Base-by-base conservation (phyloP, 2,888 invertebrate species). In the Pteria penguin region DNA sequence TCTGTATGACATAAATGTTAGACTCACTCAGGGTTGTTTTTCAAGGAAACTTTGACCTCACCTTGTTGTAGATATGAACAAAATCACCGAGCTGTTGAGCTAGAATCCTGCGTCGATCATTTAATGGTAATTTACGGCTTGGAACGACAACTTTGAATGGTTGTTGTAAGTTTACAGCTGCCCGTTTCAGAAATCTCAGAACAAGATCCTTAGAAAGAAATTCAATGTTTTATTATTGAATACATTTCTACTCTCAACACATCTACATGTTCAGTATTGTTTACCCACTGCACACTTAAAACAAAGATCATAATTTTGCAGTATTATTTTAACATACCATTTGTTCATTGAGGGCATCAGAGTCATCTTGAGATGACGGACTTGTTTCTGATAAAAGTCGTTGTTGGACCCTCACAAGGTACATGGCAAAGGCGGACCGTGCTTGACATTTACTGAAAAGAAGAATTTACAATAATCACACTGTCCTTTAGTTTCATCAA, bases 1-100 rank as follows among this genome's bases (percentile, higher is more conserved):
- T n/a, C n/a, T n/a, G n/a, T n/a, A n/a, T n/a, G n/a, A n/a, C n/a
- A n/a, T n/a, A n/a, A n/a, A n/a, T n/a, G n/a, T n/a, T n/a, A n/a
- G n/a, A n/a, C n/a, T n/a, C n/a, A n/a, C n/a, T n/a, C n/a, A n/a
- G n/a, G n/a, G n/a, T n/a, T n/a, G n/a, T n/a, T n/a, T n/a, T n/a
- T n/a, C n/a, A n/a, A n/a, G n/a, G n/a, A n/a, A n/a, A n/a, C 18
- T 45, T 14, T 45, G 31, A 4, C 22, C 62, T 22, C 76, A 92
- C 92, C 88, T 90, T 91, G 81, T 88, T 89, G 75, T 92, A 92
- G 60, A 92, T 87, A 72, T 91, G 89, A 14, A 92, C 91, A 84
- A 92, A 92, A 72, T 92, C 92, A 27, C 90, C 90, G 3, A 92
- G 88, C 78, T 92, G 91, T 80, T 92, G 91, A 26, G 92, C 91